phyloP scores from a whole-genome alignment of 1,140 invertebrate genomes.

The Caenorhabditis inopinata region DNA sequence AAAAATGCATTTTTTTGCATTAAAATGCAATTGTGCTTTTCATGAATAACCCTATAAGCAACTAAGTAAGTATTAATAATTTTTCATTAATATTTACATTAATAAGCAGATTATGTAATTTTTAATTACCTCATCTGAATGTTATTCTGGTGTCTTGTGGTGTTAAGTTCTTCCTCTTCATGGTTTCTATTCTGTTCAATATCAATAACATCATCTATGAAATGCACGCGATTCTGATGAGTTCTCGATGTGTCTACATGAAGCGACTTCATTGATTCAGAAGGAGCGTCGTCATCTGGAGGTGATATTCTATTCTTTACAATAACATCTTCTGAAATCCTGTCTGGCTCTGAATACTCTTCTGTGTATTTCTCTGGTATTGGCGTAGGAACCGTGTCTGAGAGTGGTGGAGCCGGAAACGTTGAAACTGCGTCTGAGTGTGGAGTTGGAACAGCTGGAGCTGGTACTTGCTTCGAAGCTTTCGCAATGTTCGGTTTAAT shows the following conservation, averaged over 20 bases:
- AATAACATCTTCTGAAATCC: background rate
- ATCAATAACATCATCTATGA: background rate
- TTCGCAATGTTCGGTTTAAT: constrained; percentile 11
- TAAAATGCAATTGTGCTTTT: too few species aligned
- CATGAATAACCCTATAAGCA: too few species aligned
- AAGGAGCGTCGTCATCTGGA: background rate
- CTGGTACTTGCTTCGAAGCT: background rate
- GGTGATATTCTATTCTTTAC: background rate
- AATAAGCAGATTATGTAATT: too few species aligned
- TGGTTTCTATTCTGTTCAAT: background rate
- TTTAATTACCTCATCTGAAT: too few species aligned
- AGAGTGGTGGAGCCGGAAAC: background rate
- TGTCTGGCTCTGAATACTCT: background rate
- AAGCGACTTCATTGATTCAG: background rate
- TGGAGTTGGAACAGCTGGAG: background rate
- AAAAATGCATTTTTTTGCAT: too few species aligned
- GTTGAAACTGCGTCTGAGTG: background rate
- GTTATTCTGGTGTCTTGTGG: background rate
- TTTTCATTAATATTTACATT: too few species aligned
- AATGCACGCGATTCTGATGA: background rate
- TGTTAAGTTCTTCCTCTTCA: background rate
- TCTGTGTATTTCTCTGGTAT: background rate
- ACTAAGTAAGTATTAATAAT: too few species aligned
- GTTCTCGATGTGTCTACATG: background rate
- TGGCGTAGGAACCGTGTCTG: background rate